Conservation (phyloP, 2,888 invertebrate genomes). For the Pseudoips prasinana region DNA sequence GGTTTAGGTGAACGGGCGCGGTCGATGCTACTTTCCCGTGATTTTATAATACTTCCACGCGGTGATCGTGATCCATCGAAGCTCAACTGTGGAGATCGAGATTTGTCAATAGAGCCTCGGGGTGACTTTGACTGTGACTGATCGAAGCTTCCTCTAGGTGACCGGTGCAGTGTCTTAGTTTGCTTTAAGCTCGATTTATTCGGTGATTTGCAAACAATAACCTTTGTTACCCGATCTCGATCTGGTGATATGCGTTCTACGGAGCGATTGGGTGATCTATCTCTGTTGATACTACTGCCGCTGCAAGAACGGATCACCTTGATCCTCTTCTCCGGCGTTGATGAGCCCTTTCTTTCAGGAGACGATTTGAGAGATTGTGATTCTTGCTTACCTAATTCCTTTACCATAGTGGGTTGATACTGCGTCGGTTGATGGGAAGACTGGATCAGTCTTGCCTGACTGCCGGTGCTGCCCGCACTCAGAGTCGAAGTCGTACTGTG, state of each 20-base stretch:
- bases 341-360: conserved; percentile 61
- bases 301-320: conserved; percentile 81
- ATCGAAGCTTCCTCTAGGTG: conserved; percentile 80
- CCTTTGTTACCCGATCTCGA: conserved; percentile 73
- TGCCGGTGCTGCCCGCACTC: conserved; percentile 96
- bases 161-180: conserved; percentile 66
- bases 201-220: conserved; percentile 76
- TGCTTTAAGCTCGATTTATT: conserved; percentile 74
- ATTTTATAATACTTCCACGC: conserved; percentile 75
- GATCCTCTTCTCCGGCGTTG: conserved; percentile 59
- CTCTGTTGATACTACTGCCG: conserved; percentile 72
- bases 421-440: conserved; percentile 96
- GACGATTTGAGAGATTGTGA: conserved; percentile 79
- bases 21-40: conserved; percentile 70
- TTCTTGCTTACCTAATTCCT: conserved; percentile 92
- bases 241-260: conserved; percentile 58
- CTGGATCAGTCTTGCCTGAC: conserved; percentile 95
- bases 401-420: conserved; percentile 93
- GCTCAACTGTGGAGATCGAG: conserved; percentile 81
- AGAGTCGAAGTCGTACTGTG: conserved; percentile 95
- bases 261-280: conserved; percentile 66
- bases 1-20: conserved; percentile 73
- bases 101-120: conserved; percentile 81
- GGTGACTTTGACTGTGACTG: conserved; percentile 72
- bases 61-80: conserved; percentile 77